phyloP scores from a whole-genome alignment of 2,888 invertebrate genomes.

The Drosophila hamatofila region DNA sequence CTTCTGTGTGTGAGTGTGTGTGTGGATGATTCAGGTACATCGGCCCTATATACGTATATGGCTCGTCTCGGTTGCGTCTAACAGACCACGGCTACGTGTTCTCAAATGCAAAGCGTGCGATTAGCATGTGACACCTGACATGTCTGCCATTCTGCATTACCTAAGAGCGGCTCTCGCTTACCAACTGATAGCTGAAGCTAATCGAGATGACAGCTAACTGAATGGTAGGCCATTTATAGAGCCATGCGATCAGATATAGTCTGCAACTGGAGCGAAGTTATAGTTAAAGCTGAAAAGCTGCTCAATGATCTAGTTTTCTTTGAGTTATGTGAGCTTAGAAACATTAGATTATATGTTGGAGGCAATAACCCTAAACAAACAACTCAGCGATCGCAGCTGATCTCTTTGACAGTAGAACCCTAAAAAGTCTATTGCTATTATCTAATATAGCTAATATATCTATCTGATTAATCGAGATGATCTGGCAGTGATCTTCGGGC shows the following conservation, averaged over 20 bases:
- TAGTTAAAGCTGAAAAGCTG: background rate
- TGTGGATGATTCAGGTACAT: constrained; percentile 10
- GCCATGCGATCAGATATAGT: background rate
- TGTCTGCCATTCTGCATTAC: constrained; percentile 1
- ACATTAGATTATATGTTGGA: background rate
- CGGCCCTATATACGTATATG: background rate
- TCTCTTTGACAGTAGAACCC: too few relatives aligned
- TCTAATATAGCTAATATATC: too few relatives aligned
- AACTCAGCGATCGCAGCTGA: background rate
- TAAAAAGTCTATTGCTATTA: background rate
- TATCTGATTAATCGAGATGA: background rate
- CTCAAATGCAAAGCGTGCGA: constrained; percentile 14
- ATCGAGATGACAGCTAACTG: background rate
- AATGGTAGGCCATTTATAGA: background rate
- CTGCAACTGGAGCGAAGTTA: background rate
- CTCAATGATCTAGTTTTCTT: background rate
- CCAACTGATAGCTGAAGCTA: background rate
- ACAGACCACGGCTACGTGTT: constrained; percentile 36
- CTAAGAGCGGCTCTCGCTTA: background rate
- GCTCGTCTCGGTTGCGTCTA: constrained; percentile 8
- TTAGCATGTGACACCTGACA: constrained; percentile 15
- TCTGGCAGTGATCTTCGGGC: background rate
- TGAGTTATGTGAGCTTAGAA: background rate
- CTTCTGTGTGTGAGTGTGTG: background rate
- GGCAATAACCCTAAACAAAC: background rate